phyloP scores from a whole-genome alignment of 2,888 invertebrate genomes.

The Augiades crinisus region DNA sequence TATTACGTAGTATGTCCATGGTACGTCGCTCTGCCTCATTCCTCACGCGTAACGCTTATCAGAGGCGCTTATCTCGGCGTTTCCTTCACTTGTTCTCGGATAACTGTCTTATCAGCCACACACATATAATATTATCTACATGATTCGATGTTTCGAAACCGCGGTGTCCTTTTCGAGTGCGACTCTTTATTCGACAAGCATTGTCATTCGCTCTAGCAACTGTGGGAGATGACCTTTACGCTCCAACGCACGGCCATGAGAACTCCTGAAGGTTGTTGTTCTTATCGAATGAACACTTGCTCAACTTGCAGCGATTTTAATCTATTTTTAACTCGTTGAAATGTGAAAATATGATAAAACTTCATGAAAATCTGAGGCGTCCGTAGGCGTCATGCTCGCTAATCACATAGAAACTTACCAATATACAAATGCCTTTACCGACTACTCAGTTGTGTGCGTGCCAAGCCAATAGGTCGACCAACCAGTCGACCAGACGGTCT shows the following conservation, averaged over 20 bases:
- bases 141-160: constrained; percentile 34
- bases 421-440: constrained; percentile 39
- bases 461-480: constrained; percentile 77
- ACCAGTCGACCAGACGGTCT: constrained; percentile 76
- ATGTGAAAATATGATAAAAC: neutral
- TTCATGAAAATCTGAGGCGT: neutral
- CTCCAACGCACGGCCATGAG: constrained; percentile 69
- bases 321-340: neutral
- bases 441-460: constrained; percentile 52
- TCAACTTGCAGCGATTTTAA: constrained; percentile 21
- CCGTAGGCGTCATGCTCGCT: constrained; percentile 51
- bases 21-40: constrained; percentile 11
- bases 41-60: constrained; percentile 33
- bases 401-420: constrained; percentile 57
- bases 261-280: constrained; percentile 65
- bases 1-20: constrained; percentile 29
- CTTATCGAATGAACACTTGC: constrained; percentile 50
- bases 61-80: constrained; percentile 40
- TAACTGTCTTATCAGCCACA: constrained; percentile 42
- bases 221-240: constrained; percentile 64
- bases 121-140: constrained; percentile 33
- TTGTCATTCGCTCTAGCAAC: constrained; percentile 56
- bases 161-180: constrained; percentile 29
- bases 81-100: constrained; percentile 44
- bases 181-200: constrained; percentile 43